Base-by-base conservation (phyloP, 2,113 vertebrate genomes). In the Semnopithecus entellus region DNA sequence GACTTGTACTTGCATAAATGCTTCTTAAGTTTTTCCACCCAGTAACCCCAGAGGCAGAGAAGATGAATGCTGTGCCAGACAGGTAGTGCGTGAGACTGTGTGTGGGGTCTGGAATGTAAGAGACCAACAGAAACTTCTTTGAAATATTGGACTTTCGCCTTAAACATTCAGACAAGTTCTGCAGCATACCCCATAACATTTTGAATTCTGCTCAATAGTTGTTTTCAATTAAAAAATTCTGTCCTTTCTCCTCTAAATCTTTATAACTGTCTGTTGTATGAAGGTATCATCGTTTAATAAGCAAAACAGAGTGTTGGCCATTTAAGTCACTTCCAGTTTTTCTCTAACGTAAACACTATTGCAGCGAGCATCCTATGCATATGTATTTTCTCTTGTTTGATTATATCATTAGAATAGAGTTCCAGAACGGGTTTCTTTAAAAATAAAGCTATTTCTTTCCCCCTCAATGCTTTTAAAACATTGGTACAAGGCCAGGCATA, bases 1-100 rank as follows among this genome's bases (percentile, higher is more conserved):
- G 92, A 81, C 80, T 90, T 92, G 80, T 73, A 64, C 89, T 80
- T 95, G 95, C 83, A 90, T 95, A 96, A 97, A 85, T 68, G 80
- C 75, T 90, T 78, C 55, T 80, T 87, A 79, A 79, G 40, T 93
- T 92, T 96, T 97, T 43, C 86, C 27, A 87, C 57, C 57, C 72
- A 68, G 59, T 93, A 76, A 83, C 86, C 83, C 91, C 57, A 81
- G 86, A 89, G 95, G 87, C 91, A 84, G 95, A 95, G 83, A 97
- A 95, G 90, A 94, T 82, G n/a, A 93, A 84, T 32, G 83, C 25
- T 38, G 78, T 90, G 72, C 52, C 45, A 79, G 61, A 50, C 14
- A 4, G 68, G 68, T 45, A 57, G 38, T 45, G 30, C 25, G 40
- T 17, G 66, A 93, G 81, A 57, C 52, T 4, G 10, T 30, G 66